phyloP scores from a whole-genome alignment of 2,888 invertebrate genomes.

The Ommatoiulus sabulosus region DNA sequence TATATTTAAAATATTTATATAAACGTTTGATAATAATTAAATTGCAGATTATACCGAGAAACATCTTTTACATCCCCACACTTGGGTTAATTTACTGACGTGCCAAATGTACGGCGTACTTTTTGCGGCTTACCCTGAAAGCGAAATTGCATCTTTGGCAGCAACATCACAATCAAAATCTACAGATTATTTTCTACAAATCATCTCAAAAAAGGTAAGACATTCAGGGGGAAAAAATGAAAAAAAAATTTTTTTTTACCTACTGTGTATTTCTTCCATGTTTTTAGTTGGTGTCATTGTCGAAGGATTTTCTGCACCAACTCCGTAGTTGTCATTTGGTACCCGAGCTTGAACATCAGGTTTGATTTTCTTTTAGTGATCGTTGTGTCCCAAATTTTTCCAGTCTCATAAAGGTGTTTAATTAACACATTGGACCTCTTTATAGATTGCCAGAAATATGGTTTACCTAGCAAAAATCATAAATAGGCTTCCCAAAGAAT shows the following conservation, averaged over 20 bases:
- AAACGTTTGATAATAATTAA: constrained; percentile 29
- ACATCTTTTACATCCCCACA: constrained; percentile 83
- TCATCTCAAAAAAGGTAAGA: constrained; percentile 45
- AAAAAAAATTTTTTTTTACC: background rate
- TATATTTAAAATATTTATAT: background rate
- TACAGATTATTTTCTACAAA: background rate
- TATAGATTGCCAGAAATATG: constrained; percentile 50
- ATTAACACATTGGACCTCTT: background rate
- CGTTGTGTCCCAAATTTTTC: background rate
- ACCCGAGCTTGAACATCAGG: constrained; percentile 33
- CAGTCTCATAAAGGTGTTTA: background rate
- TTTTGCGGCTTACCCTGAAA: constrained; percentile 74
- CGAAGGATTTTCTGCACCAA: constrained; percentile 63
- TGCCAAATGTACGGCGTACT: constrained; percentile 82
- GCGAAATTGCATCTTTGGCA: background rate
- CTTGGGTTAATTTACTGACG: constrained; percentile 85
- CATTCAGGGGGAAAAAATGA: background rate
- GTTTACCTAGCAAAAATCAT: constrained; percentile 49
- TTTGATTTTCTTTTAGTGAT: background rate
- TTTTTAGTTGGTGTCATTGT: constrained; percentile 64
- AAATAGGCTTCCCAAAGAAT: constrained; percentile 28
- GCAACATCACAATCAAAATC: background rate
- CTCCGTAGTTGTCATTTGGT: constrained; percentile 46
- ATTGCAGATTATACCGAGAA: constrained; percentile 77
- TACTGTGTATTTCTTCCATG: background rate